A percentile compares a stretch with the other conserved stretches of the same genome.
Evolutionary conservation across 2,888 invertebrate genomes (phyloP).

Genomic region (Drosophila barbarae): DNA sequence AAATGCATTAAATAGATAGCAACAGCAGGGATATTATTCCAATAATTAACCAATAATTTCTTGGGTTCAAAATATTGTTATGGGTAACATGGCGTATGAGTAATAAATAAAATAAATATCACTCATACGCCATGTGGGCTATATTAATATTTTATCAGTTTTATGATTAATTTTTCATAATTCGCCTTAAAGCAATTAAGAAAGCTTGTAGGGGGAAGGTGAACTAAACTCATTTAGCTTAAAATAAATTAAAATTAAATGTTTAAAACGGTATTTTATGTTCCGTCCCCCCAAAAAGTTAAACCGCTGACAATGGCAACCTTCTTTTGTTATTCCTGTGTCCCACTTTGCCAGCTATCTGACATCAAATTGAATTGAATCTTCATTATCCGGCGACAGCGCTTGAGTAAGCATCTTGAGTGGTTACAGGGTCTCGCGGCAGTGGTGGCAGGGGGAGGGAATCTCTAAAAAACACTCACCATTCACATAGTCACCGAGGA

Average conservation of each 20-base stretch:
- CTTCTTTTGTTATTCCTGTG: slow-evolving; percentile 19
- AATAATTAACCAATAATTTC: neutral
- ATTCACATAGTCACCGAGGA: slow-evolving; percentile 54
- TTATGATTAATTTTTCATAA: neutral
- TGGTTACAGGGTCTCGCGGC: neutral
- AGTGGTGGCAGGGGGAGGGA: too few relatives aligned
- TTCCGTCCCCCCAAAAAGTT: neutral
- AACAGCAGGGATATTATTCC: too few relatives aligned
- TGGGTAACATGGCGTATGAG: neutral
- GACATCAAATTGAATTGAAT: slow-evolving; percentile 36
- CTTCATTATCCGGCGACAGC: slow-evolving; percentile 30
- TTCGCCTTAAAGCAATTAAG: neutral
- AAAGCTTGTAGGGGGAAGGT: neutral
- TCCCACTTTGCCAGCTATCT: slow-evolving; percentile 21
- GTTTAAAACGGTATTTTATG: neutral
- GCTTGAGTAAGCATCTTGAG: slow-evolving; percentile 26
- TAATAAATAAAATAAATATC: neutral
- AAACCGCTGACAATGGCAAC: neutral
- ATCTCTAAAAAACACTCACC: slow-evolving; percentile 45
- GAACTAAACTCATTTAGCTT: neutral
- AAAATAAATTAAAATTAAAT: too few relatives aligned
- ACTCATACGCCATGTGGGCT: slow-evolving; percentile 2
- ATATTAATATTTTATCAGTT: too few relatives aligned
- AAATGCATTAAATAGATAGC: too few relatives aligned
- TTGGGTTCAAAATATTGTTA: neutral